Conservation (phyloP, 2,797 vertebrate species). For the Glossophaga mutica region DNA sequence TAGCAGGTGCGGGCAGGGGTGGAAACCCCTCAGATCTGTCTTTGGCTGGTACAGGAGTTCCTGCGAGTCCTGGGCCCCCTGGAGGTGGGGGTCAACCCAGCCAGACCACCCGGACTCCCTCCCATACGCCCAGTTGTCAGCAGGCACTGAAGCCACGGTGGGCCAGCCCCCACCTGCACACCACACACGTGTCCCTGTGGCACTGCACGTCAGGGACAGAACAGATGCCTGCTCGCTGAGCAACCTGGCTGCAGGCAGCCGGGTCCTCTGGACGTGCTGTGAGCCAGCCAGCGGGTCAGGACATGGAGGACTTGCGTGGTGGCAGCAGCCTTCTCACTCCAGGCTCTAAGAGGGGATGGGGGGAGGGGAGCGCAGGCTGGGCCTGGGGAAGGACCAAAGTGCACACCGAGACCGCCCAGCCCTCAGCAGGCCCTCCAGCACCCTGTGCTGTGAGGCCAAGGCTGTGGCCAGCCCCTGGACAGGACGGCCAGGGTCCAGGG, state of each 20-base stretch:
- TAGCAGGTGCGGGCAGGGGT: no score
- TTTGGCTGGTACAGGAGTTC: neutral
- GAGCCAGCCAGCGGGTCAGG: fast-evolving
- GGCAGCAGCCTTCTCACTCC: neutral
- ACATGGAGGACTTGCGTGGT: fast-evolving
- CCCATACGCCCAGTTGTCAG: neutral
- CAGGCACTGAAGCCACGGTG: neutral
- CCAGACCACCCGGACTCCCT: neutral
- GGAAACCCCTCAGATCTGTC: neutral
- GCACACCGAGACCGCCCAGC: neutral
- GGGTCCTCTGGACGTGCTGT: fast-evolving
- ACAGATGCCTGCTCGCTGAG: neutral
- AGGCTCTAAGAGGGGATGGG: neutral
- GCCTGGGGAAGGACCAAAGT: neutral
- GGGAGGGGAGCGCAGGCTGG: no score
- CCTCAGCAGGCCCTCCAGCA: neutral
- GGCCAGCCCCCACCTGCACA: neutral
- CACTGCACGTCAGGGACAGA: neutral
- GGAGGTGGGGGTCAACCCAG: neutral
- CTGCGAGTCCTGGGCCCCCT: neutral
- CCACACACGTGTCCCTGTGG: neutral
- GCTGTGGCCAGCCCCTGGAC: neutral
- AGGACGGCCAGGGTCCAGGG: neutral
- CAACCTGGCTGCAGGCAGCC: neutral
- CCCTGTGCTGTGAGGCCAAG: neutral